Base-by-base conservation (phyloP, 2,888 invertebrate species). In the Spisula solida region DNA sequence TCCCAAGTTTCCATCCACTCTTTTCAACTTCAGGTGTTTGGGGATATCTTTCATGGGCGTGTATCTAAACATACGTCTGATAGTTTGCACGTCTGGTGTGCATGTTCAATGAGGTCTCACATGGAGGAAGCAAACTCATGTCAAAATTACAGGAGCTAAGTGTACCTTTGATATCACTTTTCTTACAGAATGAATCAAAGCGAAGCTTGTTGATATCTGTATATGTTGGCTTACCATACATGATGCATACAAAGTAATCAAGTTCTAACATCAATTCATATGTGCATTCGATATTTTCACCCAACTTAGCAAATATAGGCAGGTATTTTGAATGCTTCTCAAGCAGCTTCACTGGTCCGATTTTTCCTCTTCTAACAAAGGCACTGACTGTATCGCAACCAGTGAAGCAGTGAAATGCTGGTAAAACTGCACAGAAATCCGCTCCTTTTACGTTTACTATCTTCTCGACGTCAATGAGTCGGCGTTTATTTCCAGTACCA, bases 341-440 rank as follows among this genome's bases (percentile, higher is more conserved):
- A 14, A 90, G 8, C 0, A 60, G 0, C 56, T 90, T 92, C 25
- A 90, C 0, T 2, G 89, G 81, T 0, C n/a, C 25, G 12, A 88
- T n/a, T 51, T 92, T 92, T 0, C 87, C 91, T 81, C 55, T 81
- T 0, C 89, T 10, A 0, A 92, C 91, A 80, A 92, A 92, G 0
- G 89, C 86, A 55, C 92, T 88, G 0, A 84, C 81, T n/a, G 89
- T 91, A 55, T 91, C 91, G 82, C 91, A 91, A 0, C 92, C 90
- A 10, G 90, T 87, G 18, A 91, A 81, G 18, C 80, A 41, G 84
- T 92, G 92, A 0, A 89, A 0, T 14, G 83, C 90, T 34, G 84
- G 85, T 14, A 91, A 51, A 5, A 51, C 82, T 25, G 66, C 14
- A 20, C 85, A 90, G 16, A 90, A 8, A 29, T 90, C 87, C 47